These are phyloP conservation scores for Lycopodina hypogea DNA, from an alignment of 37 sponge, comb jelly and placozoan genomes.

Conservation along the genomic window DNA sequence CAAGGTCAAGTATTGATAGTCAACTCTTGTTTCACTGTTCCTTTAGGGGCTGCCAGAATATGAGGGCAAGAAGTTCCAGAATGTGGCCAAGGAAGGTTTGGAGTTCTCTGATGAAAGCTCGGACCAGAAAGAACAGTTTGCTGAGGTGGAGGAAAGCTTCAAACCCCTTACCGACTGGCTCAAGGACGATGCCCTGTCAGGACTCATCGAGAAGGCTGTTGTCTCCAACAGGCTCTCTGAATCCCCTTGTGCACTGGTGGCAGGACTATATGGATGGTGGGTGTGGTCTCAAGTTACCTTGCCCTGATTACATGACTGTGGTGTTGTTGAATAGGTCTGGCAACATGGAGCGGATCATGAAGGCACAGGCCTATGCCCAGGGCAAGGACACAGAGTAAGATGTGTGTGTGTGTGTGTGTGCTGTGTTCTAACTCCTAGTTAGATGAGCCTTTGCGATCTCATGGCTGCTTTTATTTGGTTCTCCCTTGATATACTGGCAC, in stretches of 20 bases:
- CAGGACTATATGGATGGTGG: slow-evolving; percentile 89
- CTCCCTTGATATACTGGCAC: too few relatives aligned
- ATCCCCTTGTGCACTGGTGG: slow-evolving; percentile 97
- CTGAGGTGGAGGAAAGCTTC: slow-evolving; percentile 70
- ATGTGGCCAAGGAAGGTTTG: slow-evolving; percentile 97
- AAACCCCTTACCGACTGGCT: slow-evolving; percentile 91
- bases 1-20: too few relatives aligned
- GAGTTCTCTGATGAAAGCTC: slow-evolving; percentile 83
- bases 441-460: not conserved
- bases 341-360: slow-evolving; percentile 98
- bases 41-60: slow-evolving; percentile 78
- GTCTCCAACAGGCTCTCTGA: slow-evolving; percentile 88
- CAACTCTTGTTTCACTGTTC: too few relatives aligned
- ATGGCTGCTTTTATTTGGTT: too few relatives aligned
- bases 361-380: slow-evolving; percentile 92
- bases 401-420: not conserved
- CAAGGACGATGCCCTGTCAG: slow-evolving; percentile 82
- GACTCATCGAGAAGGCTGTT: slow-evolving; percentile 88
- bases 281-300: slow-evolving; percentile 1
- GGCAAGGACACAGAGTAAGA: slow-evolving; percentile 59
- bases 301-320: not conserved
- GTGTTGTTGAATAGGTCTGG: slow-evolving; percentile 68
- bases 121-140: slow-evolving; percentile 77
- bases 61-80: slow-evolving; percentile 87
- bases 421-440: not conserved